Base-by-base conservation (phyloP, 2,888 invertebrate species). In the Ethmia dodecea region DNA sequence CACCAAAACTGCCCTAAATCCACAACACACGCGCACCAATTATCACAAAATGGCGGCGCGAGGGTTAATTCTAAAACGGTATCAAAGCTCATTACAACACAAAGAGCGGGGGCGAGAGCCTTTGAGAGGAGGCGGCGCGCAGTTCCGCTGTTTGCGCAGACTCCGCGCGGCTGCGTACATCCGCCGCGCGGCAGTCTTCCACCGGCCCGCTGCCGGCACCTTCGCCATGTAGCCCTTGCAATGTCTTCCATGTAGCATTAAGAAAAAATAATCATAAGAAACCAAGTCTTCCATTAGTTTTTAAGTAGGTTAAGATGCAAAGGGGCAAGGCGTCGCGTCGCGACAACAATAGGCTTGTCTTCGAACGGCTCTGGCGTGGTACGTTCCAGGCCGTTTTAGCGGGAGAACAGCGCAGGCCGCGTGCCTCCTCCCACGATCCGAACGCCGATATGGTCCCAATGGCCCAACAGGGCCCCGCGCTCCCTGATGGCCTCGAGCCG, bases 281-380 rank as follows among this genome's bases (percentile, higher is more conserved):
- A 86, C 68, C 67, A 77, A 86, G 87, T 87, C 87, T 87, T 88
- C 87, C 87, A 87, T 56, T 80, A 79, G 74, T 37, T 22, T 53
- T 5, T 72, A 76, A 76, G 66, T 70, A 69, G 65, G 56, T 49
- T 62, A 55, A 50, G 67, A 83, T 83, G 84, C 75, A 78, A 60
- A 70, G 80, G 61, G 80, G 79, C 47, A 78, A 78, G 67, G 86
- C 69, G 60, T 58, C 77, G 78, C 78, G 77, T 52, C 77, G 80
- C 74, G 73, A 75, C 44, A 89, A 90, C 53, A 89, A 91, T 52
- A 86, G 91, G 41, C 83, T 90, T 22, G 89, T 92, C 36, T 93
- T 93, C 68, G 92, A 93, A 55, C 83, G 92, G 12, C 79, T 93
- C 33, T 93, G 93, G 93, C 88, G 91, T 27, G 92, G 92, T 35